These are phyloP conservation scores for Vollenhovia emeryi DNA, from an alignment of 1,140 invertebrate species.

Conservation along the genomic window DNA sequence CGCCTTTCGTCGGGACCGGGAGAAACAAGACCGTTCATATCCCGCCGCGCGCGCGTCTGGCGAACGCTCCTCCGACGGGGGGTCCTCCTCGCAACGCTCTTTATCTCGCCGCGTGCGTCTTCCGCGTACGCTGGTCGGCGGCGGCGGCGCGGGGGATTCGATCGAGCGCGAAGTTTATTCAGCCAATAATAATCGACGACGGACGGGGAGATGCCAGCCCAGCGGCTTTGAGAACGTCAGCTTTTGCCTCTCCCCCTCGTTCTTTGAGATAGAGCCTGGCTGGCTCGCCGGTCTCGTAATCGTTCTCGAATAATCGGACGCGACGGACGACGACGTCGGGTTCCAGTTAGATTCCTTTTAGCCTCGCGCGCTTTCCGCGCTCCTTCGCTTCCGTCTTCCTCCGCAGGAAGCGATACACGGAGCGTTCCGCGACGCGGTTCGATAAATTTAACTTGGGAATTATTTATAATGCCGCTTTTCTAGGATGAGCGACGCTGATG, in stretches of 20 bases:
- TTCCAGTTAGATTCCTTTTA: neutral
- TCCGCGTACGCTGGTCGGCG: neutral
- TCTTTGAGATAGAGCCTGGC: constrained; percentile 33
- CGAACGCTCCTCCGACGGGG: constrained; percentile 1
- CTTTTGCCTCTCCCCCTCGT: constrained; percentile 24
- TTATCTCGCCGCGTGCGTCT: neutral
- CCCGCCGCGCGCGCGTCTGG: neutral
- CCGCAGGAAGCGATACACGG: too few relatives aligned
- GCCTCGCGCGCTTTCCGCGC: neutral
- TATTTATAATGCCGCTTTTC: neutral
- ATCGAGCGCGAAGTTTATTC: constrained; percentile 46
- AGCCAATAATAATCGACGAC: constrained; percentile 50
- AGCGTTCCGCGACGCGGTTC: neutral
- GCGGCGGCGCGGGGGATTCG: constrained; percentile 5
- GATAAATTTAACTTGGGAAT: neutral
- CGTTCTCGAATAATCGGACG: constrained; percentile 34
- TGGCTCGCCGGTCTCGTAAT: constrained; percentile 8
- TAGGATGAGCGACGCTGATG: neutral
- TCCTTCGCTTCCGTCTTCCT: neutral
- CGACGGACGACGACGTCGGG: neutral
- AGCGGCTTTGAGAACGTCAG: constrained; percentile 40
- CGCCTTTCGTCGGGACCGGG: constrained; percentile 7
- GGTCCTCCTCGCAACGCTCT: neutral
- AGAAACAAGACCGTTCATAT: constrained; percentile 32
- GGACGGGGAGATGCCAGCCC: neutral